Evolutionary conservation across 1,140 invertebrate genomes (phyloP).

Genomic region (Zaprionus taronus): DNA sequence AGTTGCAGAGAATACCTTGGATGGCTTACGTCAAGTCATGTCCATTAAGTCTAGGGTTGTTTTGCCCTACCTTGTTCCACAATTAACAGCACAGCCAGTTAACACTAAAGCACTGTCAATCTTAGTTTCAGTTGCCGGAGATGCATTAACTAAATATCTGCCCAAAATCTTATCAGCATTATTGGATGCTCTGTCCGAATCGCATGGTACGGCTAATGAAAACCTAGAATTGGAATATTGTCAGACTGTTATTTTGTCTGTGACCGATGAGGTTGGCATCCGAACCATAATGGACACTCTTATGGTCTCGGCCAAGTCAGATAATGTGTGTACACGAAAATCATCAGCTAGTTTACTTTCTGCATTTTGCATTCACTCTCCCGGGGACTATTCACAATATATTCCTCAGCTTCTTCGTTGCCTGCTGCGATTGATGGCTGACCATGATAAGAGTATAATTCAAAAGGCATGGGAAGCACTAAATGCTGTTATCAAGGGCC

Average conservation of each 20-base stretch:
- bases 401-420: slow-evolving; percentile 95
- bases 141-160: slow-evolving; percentile 96
- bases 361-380: slow-evolving; percentile 94
- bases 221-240: slow-evolving; percentile 95
- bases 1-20: slow-evolving; percentile 93
- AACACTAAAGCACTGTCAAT: slow-evolving; percentile 97
- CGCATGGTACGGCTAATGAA: slow-evolving; percentile 89
- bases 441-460: slow-evolving; percentile 92
- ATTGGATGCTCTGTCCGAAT: slow-evolving; percentile 90
- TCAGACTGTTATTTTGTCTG: slow-evolving; percentile 95
- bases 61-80: slow-evolving; percentile 97
- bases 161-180: slow-evolving; percentile 96
- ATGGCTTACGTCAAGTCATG: slow-evolving; percentile 98
- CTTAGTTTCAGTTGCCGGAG: slow-evolving; percentile 96
- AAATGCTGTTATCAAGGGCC: slow-evolving; percentile 94
- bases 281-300: slow-evolving; percentile 95
- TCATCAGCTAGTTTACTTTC: slow-evolving; percentile 95
- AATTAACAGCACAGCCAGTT: slow-evolving; percentile 93
- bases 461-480: slow-evolving; percentile 95
- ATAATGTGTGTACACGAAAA: slow-evolving; percentile 88
- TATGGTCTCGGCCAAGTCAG: slow-evolving; percentile 91
- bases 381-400: slow-evolving; percentile 93
- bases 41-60: slow-evolving; percentile 97
- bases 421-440: slow-evolving; percentile 93
- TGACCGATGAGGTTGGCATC: slow-evolving; percentile 94